phyloP scores from a whole-genome alignment of 1,140 invertebrate genomes.

The Coelopa frigida region DNA sequence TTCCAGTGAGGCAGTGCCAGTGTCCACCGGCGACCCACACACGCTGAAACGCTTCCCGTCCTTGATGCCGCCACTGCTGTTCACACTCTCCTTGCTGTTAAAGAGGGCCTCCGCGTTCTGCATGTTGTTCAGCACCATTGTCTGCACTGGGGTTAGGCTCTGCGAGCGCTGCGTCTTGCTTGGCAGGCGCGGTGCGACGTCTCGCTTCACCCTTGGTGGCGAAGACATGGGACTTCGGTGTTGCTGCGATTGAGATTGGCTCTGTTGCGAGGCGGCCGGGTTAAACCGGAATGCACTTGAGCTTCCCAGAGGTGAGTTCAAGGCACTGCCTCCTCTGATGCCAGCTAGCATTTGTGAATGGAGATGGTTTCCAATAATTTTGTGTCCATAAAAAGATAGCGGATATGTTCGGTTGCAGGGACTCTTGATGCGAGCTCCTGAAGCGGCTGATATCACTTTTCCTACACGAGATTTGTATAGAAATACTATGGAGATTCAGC shows the following conservation, averaged over 20 bases:
- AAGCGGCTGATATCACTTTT: constrained; percentile 75
- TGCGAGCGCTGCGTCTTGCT: constrained; percentile 62
- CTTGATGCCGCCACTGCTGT: not conserved
- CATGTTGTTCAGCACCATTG: constrained; percentile 32
- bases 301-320: constrained; percentile 32
- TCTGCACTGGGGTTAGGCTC: constrained; percentile 56
- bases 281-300: constrained; percentile 30
- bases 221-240: constrained; percentile 45
- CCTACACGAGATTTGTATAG: constrained; percentile 9
- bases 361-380: constrained; percentile 40
- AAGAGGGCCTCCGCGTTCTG: constrained; percentile 28
- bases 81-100: constrained; percentile 21
- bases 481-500: not conserved
- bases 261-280: constrained; percentile 1
- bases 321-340: constrained; percentile 30
- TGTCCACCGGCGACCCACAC: constrained; percentile 3
- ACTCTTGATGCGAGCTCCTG: constrained; percentile 75
- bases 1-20: not conserved
- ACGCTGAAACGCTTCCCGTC: constrained; percentile 10
- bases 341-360: constrained; percentile 40
- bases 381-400: constrained; percentile 46
- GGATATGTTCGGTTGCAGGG: constrained; percentile 68
- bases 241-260: constrained; percentile 14
- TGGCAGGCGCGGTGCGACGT: constrained; percentile 51
- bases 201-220: constrained; percentile 51